Conservation (phyloP, 1,140 invertebrate genomes). For the Acromyrmex charruanus region DNA sequence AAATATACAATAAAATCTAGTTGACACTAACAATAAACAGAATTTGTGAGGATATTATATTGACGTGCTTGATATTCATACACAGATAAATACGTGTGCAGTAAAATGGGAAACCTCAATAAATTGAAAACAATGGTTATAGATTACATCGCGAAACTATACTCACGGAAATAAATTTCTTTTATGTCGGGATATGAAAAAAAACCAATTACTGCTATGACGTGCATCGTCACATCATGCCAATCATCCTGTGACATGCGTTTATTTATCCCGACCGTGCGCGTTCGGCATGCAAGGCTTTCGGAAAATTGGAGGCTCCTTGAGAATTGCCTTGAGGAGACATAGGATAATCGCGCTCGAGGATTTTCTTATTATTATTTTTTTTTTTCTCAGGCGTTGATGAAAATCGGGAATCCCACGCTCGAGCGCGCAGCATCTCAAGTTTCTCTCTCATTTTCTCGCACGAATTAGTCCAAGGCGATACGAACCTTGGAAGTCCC, state of each 20-base stretch:
- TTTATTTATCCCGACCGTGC: background rate
- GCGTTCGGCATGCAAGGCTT: conserved; percentile 14
- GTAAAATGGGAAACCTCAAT: background rate
- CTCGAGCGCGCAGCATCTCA: conserved; percentile 41
- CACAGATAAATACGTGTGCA: background rate
- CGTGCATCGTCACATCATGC: background rate
- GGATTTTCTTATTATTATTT: background rate
- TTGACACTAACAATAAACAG: background rate
- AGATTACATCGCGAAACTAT: background rate
- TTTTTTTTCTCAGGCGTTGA: background rate
- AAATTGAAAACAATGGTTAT: background rate
- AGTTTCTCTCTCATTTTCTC: background rate
- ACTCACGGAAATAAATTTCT: background rate
- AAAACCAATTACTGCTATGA: conserved; percentile 5
- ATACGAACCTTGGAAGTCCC: conserved; percentile 83
- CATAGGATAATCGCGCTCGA: background rate
- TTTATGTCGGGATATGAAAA: background rate
- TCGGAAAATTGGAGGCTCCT: conserved; percentile 3
- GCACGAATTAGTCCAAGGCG: conserved; percentile 40
- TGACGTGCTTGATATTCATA: background rate
- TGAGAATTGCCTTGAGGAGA: conserved; percentile 20
- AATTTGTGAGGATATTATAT: background rate
- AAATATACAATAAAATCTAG: background rate
- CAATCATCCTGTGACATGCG: conserved; percentile 20
- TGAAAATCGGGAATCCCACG: conserved; percentile 24